Evolutionary conservation across 2,113 vertebrate species (phyloP), one percentile per base, ranked within the genome.

Genomic region (Climacteris rufus): DNA sequence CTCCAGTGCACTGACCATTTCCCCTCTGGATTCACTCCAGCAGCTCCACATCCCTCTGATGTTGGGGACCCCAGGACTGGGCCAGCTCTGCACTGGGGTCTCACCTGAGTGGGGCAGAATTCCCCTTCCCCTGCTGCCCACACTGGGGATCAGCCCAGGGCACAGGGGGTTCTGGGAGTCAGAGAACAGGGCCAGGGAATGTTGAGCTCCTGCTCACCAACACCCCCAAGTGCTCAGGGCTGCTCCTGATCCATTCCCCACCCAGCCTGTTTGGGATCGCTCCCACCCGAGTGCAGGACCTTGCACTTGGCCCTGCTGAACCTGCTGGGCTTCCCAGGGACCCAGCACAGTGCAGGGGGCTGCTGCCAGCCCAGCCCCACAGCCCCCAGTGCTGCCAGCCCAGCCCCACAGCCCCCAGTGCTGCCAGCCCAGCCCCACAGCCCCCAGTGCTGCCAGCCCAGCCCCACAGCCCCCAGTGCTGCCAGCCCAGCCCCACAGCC

Each of bases 291-390:
- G 12, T 6, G 45, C 54, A 83, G 81, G 56, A 33, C 39, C 56
- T 31, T 61, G 56, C 56, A 35, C 16, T 9, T 13, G 68, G 47
- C 27, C 7, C 1, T 25, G 27, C 68, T 53, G 39, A 33, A 12
- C 57, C 39, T 54, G 33, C 68, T 33, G 39, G 25, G 68, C 57
- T 7, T 16, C 31, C 20, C 45, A 44, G 56, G 81, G 33, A 44
- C 21, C 33, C 82, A 19, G 21, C 47, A 45, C 3, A 0, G 30
- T 6, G n/a, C 0, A 0, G 6, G 21, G 50, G 39, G 56, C 50
- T 16, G 15, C 2, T 47, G 44, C 50, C 54, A 8, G 2, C 27
- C 37, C 11, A 30, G 39, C n/a, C 39, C 49, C 37, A 4, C 14
- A 23, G 13, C 11, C 33, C 7, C 15, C 35, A 60, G 27, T 1